These are phyloP conservation scores for Pantherophis alleghaniensis DNA, from an alignment of 2,797 vertebrate genomes.

Conservation along the genomic window DNA sequence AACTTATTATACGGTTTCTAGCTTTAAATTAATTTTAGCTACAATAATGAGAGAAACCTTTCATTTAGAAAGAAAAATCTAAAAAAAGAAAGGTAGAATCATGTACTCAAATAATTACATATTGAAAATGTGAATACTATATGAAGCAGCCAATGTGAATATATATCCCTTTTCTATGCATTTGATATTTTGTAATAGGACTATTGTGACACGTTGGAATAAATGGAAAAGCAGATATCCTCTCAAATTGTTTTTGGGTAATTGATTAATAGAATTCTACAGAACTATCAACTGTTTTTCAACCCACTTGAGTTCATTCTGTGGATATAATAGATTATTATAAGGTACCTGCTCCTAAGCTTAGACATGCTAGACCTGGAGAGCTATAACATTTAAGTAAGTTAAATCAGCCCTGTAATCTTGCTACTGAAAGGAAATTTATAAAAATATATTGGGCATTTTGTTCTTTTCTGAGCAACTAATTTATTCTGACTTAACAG, in stretches of 20 bases:
- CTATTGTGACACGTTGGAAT: neutral
- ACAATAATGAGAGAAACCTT: neutral
- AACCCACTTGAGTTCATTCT: neutral
- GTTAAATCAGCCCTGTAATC: constrained; percentile 34
- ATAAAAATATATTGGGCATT: neutral
- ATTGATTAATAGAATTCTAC: neutral
- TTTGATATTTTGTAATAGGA: neutral
- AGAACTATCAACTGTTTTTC: neutral
- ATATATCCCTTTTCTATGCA: neutral
- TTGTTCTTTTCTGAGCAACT: neutral
- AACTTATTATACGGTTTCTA: neutral
- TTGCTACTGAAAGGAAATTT: constrained; percentile 27
- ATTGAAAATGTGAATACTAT: neutral
- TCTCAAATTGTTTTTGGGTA: neutral
- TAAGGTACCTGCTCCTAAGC: constrained; percentile 17
- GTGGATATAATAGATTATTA: constrained; percentile 24
- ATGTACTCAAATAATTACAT: neutral
- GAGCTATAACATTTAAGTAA: constrained; percentile 24
- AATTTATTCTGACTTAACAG: neutral
- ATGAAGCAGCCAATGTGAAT: neutral
- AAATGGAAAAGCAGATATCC: neutral
- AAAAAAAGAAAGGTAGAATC: neutral
- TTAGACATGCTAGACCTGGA: constrained; percentile 34
- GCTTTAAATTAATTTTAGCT: neutral
- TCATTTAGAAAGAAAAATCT: neutral